Evolutionary conservation across 2,888 invertebrate genomes (phyloP).

Genomic region (Thera britannica): DNA sequence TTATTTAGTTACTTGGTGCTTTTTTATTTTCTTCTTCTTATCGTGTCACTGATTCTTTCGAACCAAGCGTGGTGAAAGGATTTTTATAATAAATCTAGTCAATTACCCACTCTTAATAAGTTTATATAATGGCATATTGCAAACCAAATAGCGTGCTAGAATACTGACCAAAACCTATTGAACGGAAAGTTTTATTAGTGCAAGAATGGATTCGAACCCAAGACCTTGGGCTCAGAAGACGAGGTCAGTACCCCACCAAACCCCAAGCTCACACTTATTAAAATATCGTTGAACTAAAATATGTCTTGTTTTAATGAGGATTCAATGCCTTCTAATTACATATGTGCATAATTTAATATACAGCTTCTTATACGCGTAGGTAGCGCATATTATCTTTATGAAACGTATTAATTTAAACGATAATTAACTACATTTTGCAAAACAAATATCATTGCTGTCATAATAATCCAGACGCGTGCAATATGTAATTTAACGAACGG

Average conservation of each 20-base stretch:
- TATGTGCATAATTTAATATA: not conserved
- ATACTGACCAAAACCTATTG: not conserved
- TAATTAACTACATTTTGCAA: not conserved
- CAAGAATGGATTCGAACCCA: not conserved
- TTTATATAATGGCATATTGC: too few species aligned
- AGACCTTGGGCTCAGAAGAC: not conserved
- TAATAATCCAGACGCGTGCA: not conserved
- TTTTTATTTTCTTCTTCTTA: too few species aligned
- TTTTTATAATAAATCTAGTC: too few species aligned
- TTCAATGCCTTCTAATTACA: not conserved
- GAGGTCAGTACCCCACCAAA: too few species aligned
- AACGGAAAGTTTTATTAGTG: not conserved
- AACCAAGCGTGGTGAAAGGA: too few species aligned
- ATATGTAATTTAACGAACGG: not conserved
- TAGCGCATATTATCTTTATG: not conserved
- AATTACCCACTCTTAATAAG: too few species aligned
- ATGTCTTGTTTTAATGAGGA: not conserved
- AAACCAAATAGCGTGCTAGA: too few species aligned
- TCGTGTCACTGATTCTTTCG: too few species aligned
- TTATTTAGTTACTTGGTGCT: too few species aligned
- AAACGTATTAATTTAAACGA: not conserved
- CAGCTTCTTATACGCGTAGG: not conserved
- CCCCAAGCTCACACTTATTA: not conserved
- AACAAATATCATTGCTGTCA: not conserved
- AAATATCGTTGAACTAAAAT: not conserved